Conservation (phyloP, 2,797 vertebrate species). For the Lates japonicus region DNA sequence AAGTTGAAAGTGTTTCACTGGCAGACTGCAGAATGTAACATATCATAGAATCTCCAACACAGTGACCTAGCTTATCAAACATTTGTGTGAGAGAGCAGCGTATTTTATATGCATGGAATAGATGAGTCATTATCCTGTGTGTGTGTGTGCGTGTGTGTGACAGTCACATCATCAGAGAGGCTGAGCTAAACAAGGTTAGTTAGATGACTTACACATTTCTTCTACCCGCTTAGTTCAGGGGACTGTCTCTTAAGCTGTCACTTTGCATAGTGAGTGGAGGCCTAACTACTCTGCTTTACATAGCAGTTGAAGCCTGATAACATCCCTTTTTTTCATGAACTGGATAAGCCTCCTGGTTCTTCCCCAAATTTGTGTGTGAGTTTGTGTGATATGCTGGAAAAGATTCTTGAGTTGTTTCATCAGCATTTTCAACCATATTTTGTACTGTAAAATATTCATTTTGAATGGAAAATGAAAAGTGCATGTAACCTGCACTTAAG, state of each 20-base stretch:
- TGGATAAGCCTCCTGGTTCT: slow-evolving; percentile 16
- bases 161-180: slow-evolving; percentile 41
- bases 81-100: slow-evolving; percentile 49
- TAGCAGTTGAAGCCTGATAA: slow-evolving; percentile 53
- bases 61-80: slow-evolving; percentile 54
- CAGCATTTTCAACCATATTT: slow-evolving; percentile 4
- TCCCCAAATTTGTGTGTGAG: slow-evolving; percentile 18
- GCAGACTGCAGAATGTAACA: slow-evolving; percentile 43
- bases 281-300: slow-evolving; percentile 59
- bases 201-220: slow-evolving; percentile 63
- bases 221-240: slow-evolving; percentile 34
- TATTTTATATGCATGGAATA: slow-evolving; percentile 66
- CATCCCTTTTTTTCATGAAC: slow-evolving; percentile 15
- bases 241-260: slow-evolving; percentile 48
- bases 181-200: slow-evolving; percentile 57
- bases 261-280: slow-evolving; percentile 66
- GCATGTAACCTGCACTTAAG: slow-evolving; percentile 1
- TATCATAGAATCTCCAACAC: slow-evolving; percentile 17
- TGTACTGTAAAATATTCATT: not conserved
- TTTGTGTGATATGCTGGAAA: not conserved
- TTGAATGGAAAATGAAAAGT: slow-evolving; percentile 11
- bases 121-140: slow-evolving; percentile 62
- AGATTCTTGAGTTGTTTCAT: slow-evolving; percentile 1
- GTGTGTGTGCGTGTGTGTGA: slow-evolving; percentile 43
- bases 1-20: slow-evolving; percentile 13